A percentile compares a stretch with the other conserved stretches of the same genome.
phyloP scores from a whole-genome alignment of 2,888 invertebrate species.

The Philaethria dido region DNA sequence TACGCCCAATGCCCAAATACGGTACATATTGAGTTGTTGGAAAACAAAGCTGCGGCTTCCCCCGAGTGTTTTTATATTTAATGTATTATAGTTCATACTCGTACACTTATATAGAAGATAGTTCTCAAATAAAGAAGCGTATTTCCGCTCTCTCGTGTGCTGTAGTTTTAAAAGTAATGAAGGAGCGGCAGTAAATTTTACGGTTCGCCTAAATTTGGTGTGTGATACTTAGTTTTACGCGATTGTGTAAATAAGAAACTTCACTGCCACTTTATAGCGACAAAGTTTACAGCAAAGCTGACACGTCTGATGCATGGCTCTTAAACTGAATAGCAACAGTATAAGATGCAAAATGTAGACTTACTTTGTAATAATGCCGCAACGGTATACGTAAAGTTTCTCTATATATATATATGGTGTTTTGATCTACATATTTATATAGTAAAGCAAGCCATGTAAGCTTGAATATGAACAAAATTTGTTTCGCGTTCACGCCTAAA shows the following conservation, averaged over 20 bases:
- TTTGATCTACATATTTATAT: neutral
- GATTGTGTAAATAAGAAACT: conserved; percentile 25
- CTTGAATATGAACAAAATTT: neutral
- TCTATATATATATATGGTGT: neutral
- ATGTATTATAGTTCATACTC: no score
- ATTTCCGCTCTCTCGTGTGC: conserved; percentile 16
- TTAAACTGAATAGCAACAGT: conserved; percentile 19
- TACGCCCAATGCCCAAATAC: no score
- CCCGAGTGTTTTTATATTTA: no score
- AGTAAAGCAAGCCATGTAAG: neutral
- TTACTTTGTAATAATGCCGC: conserved; percentile 6
- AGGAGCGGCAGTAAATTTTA: conserved; percentile 28
- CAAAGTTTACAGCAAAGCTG: conserved; percentile 19
- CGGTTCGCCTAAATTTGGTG: conserved; percentile 4
- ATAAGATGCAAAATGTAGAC: conserved; percentile 5
- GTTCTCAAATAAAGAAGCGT: neutral
- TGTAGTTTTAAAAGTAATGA: conserved; percentile 14
- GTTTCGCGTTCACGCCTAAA: neutral
- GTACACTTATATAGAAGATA: neutral
- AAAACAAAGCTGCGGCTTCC: no score
- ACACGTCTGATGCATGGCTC: conserved; percentile 16
- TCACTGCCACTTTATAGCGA: conserved; percentile 21
- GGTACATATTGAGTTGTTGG: no score
- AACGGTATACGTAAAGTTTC: neutral
- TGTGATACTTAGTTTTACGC: conserved; percentile 28